Percentiles rank a stretch among this genome's conserved stretches.
These are phyloP conservation scores for Oryzias melastigma DNA, from an alignment of 2,113 vertebrate species.

Conservation along the genomic window DNA sequence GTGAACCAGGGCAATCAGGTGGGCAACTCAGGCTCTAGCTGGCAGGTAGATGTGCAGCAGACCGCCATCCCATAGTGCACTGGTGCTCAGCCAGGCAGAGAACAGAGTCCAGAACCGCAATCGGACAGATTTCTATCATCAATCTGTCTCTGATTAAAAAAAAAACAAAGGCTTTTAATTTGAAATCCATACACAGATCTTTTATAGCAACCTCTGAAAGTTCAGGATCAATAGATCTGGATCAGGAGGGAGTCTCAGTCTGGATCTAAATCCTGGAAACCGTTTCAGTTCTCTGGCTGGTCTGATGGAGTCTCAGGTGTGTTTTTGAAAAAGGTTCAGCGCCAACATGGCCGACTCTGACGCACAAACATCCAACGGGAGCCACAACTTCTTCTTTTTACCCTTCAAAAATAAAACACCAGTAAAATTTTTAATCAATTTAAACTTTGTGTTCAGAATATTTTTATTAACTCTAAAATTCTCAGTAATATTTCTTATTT, in stretches of 20 bases:
- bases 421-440: no score
- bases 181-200: no score
- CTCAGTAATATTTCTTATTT: no score
- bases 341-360: constrained; percentile 26
- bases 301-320: constrained; percentile 11
- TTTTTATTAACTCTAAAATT: no score
- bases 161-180: no score
- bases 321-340: constrained; percentile 15
- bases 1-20: constrained; percentile 31
- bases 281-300: constrained; percentile 16
- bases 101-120: background rate
- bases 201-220: no score
- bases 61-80: constrained; percentile 29
- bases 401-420: no score
- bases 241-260: background rate
- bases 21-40: constrained; percentile 12
- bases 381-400: no score
- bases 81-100: constrained; percentile 31
- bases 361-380: background rate
- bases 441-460: no score
- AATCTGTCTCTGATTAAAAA: background rate
- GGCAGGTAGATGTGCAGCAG: constrained; percentile 1
- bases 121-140: background rate
- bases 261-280: background rate
- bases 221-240: background rate